Percentiles rank a stretch among this genome's conserved stretches.
Conservation (phyloP, 2,113 vertebrate species). For the Planiliza haematocheilus region DNA sequence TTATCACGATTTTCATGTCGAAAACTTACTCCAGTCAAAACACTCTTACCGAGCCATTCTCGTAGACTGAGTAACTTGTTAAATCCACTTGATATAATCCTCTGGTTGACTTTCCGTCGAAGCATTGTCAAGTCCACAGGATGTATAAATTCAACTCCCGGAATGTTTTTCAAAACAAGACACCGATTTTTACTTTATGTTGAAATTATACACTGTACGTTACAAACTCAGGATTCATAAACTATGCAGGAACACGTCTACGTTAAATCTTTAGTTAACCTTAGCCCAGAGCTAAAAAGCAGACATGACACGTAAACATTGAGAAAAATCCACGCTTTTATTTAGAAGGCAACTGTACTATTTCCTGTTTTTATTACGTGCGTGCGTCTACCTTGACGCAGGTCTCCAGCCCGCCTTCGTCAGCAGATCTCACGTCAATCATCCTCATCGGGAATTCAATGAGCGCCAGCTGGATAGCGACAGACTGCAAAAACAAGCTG, state of each 20-base stretch:
- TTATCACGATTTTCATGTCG: not conserved
- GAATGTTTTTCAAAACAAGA: slow-evolving; percentile 46
- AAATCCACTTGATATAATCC: slow-evolving; percentile 73
- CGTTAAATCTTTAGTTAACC: too few relatives aligned
- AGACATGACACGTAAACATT: too few relatives aligned
- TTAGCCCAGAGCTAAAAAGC: too few relatives aligned
- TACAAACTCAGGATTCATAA: too few relatives aligned
- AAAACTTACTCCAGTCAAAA: slow-evolving; percentile 26
- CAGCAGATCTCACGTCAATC: slow-evolving; percentile 70
- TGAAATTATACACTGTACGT: too few relatives aligned
- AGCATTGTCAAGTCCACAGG: not conserved
- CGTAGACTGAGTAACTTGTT: slow-evolving; percentile 26
- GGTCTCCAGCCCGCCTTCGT: slow-evolving; percentile 55
- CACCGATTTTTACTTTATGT: too few relatives aligned
- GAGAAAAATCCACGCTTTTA: slow-evolving; percentile 11
- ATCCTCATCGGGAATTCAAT: slow-evolving; percentile 61
- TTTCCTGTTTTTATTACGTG: slow-evolving; percentile 13
- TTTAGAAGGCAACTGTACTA: not conserved
- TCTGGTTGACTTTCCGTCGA: slow-evolving; percentile 17
- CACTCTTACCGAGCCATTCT: not conserved
- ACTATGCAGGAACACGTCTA: too few relatives aligned
- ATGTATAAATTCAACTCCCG: not conserved
- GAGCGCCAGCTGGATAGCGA: slow-evolving; percentile 51
- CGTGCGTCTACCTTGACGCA: slow-evolving; percentile 23
- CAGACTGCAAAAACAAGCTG: not conserved